A percentile compares a stretch with the other conserved stretches of the same genome.
Conservation (phyloP, 2,113 vertebrate genomes). For the Laterallus jamaicensis region DNA sequence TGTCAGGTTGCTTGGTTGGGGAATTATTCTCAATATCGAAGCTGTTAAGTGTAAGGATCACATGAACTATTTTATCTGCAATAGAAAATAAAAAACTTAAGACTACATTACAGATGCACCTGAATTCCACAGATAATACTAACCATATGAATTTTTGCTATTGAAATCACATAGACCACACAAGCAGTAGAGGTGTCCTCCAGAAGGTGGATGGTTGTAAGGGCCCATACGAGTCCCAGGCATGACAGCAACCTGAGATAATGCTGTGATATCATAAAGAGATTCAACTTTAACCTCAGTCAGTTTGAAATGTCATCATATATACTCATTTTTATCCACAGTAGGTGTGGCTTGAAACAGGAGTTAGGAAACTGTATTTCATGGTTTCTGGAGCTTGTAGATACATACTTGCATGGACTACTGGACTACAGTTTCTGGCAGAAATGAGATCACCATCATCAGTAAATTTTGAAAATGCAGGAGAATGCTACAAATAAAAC, state of each 20-base stretch:
- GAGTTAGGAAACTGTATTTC: background rate
- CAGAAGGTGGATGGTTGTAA: fast-evolving
- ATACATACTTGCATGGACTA: background rate
- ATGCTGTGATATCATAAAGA: background rate
- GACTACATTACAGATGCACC: background rate
- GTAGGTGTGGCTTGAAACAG: background rate
- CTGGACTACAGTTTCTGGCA: background rate
- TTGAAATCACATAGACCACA: background rate
- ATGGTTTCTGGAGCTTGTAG: background rate
- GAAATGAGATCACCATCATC: background rate
- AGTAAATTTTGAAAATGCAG: background rate
- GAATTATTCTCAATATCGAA: background rate
- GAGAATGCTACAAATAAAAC: background rate
- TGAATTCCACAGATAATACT: background rate
- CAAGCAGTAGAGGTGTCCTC: background rate
- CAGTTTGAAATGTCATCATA: background rate
- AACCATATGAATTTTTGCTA: background rate
- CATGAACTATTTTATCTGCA: background rate
- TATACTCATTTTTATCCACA: background rate
- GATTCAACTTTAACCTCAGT: background rate
- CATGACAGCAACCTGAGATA: background rate
- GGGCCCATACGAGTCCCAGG: background rate
- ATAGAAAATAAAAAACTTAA: background rate
- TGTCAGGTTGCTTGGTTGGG: fast-evolving
- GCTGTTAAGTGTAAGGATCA: background rate